phyloP scores from a whole-genome alignment of 2,888 invertebrate species.

The Catocala nupta region DNA sequence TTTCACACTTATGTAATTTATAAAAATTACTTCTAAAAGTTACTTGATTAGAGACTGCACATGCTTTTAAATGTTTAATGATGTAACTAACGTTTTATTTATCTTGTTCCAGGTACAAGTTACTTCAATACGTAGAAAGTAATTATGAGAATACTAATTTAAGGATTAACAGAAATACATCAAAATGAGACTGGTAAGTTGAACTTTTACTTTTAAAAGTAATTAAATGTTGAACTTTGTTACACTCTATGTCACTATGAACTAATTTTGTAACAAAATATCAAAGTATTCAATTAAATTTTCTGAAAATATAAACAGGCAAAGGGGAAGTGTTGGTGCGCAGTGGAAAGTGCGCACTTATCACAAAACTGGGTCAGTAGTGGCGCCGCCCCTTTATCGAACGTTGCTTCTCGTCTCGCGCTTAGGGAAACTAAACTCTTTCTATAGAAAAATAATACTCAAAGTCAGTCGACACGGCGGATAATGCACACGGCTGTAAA shows the following conservation, averaged over 20 bases:
- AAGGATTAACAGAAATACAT: slow-evolving; percentile 53
- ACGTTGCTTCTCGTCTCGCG: slow-evolving; percentile 63
- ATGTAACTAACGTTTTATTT: slow-evolving; percentile 18
- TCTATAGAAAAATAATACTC: slow-evolving; percentile 63
- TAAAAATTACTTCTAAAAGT: no score
- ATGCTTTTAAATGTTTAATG: not conserved
- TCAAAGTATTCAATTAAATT: slow-evolving; percentile 57
- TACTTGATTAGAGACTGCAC: no score
- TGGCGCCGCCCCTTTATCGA: slow-evolving; percentile 86
- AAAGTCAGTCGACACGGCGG: slow-evolving; percentile 56
- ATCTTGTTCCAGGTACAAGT: slow-evolving; percentile 73
- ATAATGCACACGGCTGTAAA: slow-evolving; percentile 66
- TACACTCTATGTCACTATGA: not conserved
- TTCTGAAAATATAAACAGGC: slow-evolving; percentile 74
- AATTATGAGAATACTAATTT: slow-evolving; percentile 62
- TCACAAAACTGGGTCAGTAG: slow-evolving; percentile 86
- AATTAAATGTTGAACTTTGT: slow-evolving; percentile 2
- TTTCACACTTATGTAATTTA: no score
- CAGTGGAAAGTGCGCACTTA: slow-evolving; percentile 85
- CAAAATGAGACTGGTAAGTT: slow-evolving; percentile 84
- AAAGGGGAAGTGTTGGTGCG: slow-evolving; percentile 81
- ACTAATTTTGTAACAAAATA: slow-evolving; percentile 24
- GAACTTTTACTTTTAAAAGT: not conserved
- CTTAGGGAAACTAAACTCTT: slow-evolving; percentile 75
- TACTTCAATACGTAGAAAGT: slow-evolving; percentile 56